Evolutionary conservation across 35 echinoderm and acorn worm genomes (phyloP).

Genomic region (Ophiothrix spiculata): DNA sequence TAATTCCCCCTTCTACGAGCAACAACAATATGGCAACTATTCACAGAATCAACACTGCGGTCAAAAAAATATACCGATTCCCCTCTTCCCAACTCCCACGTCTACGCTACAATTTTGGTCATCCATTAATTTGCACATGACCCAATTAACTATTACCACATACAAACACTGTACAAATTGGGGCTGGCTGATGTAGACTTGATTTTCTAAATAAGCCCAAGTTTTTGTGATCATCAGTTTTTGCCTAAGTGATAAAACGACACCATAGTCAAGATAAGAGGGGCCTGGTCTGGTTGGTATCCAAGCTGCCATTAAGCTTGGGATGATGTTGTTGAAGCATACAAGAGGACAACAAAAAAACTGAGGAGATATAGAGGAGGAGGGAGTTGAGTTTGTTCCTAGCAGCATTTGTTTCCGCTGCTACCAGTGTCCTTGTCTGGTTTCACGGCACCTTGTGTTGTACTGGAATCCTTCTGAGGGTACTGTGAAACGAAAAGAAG

Average conservation of each 20-base stretch:
- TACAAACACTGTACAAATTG: neutral
- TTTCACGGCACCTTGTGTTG: conserved; percentile 71
- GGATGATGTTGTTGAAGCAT: neutral
- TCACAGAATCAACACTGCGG: too few species aligned
- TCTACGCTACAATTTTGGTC: neutral
- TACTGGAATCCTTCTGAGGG: conserved; percentile 83
- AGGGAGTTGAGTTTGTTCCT: conserved; percentile 20
- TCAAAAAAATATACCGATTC: neutral
- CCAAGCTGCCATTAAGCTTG: neutral
- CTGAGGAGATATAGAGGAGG: neutral
- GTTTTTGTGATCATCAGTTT: conserved; percentile 1
- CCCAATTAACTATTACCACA: too few species aligned
- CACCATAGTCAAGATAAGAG: neutral
- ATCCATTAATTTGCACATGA: too few species aligned
- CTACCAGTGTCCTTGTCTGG: conserved; percentile 53
- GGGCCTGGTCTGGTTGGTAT: too few species aligned
- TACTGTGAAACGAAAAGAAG: conserved; percentile 49
- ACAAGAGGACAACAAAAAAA: neutral
- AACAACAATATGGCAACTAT: too few species aligned
- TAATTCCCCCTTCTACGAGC: too few species aligned
- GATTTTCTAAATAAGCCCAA: too few species aligned
- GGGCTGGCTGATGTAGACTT: neutral
- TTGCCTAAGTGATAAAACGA: neutral
- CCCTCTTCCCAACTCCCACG: neutral
- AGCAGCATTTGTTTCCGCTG: conserved; percentile 40